Evolutionary conservation across 2,888 invertebrate genomes (phyloP).

Genomic region (Cataglyphis rosenhaueri): DNA sequence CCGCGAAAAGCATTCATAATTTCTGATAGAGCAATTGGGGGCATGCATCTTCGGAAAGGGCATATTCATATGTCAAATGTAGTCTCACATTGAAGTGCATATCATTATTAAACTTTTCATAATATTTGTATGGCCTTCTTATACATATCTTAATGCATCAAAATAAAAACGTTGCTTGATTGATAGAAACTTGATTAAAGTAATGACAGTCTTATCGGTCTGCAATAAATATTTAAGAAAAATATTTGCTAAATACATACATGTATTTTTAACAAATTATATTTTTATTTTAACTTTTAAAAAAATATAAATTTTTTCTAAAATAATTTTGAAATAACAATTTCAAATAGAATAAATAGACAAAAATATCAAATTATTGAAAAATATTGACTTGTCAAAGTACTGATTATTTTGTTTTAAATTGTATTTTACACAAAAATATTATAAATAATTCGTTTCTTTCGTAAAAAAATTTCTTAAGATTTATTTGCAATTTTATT

Average conservation of each 20-base stretch:
- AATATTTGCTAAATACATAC: not conserved
- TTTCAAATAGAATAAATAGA: not conserved
- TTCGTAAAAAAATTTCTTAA: not conserved
- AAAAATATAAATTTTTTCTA: not conserved
- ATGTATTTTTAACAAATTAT: not conserved
- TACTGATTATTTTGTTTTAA: not conserved
- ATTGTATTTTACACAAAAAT: not conserved
- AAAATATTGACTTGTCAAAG: no score
- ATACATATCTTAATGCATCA: not conserved
- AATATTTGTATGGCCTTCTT: not conserved
- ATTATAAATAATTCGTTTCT: not conserved
- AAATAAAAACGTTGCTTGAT: not conserved
- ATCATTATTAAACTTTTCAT: not conserved
- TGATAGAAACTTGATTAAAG: not conserved
- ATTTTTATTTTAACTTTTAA: not conserved
- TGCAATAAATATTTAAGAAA: not conserved
- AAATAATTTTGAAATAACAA: not conserved
- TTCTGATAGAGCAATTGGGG: slow-evolving; percentile 9
- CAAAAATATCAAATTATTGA: not conserved
- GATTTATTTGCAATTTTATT: slow-evolving; percentile 7
- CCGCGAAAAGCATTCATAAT: slow-evolving; percentile 7
- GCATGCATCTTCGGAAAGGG: not conserved
- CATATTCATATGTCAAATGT: not conserved
- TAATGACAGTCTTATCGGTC: not conserved
- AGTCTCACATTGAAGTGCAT: slow-evolving; percentile 9